These are phyloP conservation scores for Hypanus sabinus DNA, from an alignment of 2,113 vertebrate species.

Conservation along the genomic window DNA sequence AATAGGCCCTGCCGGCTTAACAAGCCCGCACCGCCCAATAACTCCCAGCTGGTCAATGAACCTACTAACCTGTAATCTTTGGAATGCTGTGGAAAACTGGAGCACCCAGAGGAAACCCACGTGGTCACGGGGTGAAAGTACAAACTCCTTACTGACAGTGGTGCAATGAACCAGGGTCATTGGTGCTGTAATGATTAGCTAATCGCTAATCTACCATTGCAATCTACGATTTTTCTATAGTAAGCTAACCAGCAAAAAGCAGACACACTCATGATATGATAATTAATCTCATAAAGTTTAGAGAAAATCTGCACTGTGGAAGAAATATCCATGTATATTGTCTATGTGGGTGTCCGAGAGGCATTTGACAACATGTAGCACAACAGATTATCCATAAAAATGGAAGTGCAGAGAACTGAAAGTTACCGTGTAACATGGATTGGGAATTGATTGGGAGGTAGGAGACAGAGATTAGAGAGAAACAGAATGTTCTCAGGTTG, in stretches of 20 bases:
- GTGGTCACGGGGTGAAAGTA: too few species aligned
- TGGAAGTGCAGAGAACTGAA: neutral
- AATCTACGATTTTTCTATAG: neutral
- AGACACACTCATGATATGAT: neutral
- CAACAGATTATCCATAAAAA: neutral
- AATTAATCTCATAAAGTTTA: neutral
- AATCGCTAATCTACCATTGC: neutral
- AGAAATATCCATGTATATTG: neutral
- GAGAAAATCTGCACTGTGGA: neutral
- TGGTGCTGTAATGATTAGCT: too few species aligned
- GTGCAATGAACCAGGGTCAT: too few species aligned
- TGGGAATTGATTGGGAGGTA: neutral
- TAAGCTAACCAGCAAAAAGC: neutral
- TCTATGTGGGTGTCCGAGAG: neutral
- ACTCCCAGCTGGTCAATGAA: too few species aligned
- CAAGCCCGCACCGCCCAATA: too few species aligned
- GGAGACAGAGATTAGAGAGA: neutral
- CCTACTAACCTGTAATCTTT: too few species aligned
- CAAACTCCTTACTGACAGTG: too few species aligned
- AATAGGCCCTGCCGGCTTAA: too few species aligned
- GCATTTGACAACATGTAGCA: neutral
- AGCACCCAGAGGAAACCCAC: too few species aligned
- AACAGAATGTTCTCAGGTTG: neutral
- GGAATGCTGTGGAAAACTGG: too few species aligned
- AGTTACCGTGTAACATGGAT: neutral